Conservation (phyloP, 2,888 invertebrate species). For the Drosophila neotestacea region DNA sequence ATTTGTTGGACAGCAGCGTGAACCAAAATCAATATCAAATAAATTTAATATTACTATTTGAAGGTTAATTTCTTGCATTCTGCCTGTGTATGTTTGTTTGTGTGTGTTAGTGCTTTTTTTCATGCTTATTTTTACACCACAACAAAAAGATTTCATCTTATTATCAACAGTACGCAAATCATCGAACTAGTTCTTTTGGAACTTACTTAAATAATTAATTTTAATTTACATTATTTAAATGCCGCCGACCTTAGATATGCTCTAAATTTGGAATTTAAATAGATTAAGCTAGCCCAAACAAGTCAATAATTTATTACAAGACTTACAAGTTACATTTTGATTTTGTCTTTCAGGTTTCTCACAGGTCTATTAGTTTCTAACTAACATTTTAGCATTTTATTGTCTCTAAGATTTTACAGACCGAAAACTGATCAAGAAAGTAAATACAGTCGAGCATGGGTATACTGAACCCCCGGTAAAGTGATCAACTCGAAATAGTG, state of each 20-base stretch:
- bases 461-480: too few relatives aligned
- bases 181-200: background rate
- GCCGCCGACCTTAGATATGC: constrained; percentile 1
- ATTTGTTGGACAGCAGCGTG: constrained; percentile 29
- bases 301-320: background rate
- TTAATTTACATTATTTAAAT: constrained; percentile 5
- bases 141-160: background rate
- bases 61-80: constrained; percentile 61
- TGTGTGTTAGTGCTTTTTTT: background rate
- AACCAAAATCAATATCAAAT: constrained; percentile 71
- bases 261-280: background rate
- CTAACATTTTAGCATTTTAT: too few relatives aligned
- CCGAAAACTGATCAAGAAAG: too few relatives aligned
- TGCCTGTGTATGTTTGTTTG: too few relatives aligned
- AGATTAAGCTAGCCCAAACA: background rate
- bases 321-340: background rate
- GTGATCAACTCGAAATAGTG: too few relatives aligned
- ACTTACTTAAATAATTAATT: background rate
- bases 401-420: too few relatives aligned
- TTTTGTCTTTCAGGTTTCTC: too few relatives aligned
- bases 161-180: too few relatives aligned
- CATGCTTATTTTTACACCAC: constrained; percentile 17
- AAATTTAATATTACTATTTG: constrained; percentile 53
- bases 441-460: too few relatives aligned
- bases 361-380: too few relatives aligned